These are phyloP conservation scores for Ferrisia virgata DNA, from an alignment of 2,888 invertebrate genomes.

Conservation along the genomic window DNA sequence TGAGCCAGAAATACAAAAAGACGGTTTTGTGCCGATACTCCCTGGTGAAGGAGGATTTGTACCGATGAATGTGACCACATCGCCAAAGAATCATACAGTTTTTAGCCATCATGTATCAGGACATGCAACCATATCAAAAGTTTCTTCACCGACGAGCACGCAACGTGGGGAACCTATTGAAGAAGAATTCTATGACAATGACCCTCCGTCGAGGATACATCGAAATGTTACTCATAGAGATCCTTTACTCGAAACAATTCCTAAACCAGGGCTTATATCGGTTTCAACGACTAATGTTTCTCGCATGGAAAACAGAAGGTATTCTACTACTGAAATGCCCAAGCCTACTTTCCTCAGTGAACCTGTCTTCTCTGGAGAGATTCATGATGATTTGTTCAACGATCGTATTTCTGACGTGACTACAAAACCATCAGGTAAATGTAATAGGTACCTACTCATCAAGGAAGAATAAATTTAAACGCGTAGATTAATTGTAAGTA, in stretches of 20 bases:
- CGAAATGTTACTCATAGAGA: slow-evolving; percentile 29
- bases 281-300: neutral
- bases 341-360: slow-evolving; percentile 26
- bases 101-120: slow-evolving; percentile 45
- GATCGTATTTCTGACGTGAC: neutral
- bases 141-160: neutral
- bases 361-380: neutral
- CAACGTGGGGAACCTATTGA: neutral
- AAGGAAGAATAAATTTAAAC: neutral
- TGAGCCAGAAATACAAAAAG: slow-evolving; percentile 66
- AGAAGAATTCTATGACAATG: slow-evolving; percentile 14
- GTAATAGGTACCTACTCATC: too few species aligned
- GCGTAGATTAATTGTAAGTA: too few species aligned
- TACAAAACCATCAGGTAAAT: neutral
- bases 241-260: slow-evolving; percentile 11
- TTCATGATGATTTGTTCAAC: slow-evolving; percentile 11
- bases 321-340: slow-evolving; percentile 17
- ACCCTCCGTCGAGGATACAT: neutral
- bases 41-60: slow-evolving; percentile 72
- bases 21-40: slow-evolving; percentile 73
- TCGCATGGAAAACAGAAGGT: neutral
- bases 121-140: slow-evolving; percentile 48
- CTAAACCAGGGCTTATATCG: neutral
- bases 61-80: slow-evolving; percentile 61
- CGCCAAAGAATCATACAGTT: neutral